A percentile compares a stretch with the other conserved stretches of the same genome.
Conservation (phyloP, 2,797 vertebrate genomes). For the Champsocephalus gunnari region DNA sequence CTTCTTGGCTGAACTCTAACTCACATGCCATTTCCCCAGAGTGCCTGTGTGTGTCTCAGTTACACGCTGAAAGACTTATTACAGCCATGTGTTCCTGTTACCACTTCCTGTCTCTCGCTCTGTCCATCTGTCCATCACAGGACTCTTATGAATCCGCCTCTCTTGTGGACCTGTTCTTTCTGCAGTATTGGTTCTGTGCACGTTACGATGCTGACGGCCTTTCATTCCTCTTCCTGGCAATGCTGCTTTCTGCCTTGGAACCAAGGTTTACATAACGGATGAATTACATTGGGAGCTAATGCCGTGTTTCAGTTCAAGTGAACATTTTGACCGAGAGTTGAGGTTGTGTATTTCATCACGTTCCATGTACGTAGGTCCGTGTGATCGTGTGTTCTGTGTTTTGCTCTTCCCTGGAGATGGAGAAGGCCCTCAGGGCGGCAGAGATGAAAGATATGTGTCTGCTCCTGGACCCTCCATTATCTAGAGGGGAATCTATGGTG, state of each 20-base stretch:
- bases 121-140: conserved; percentile 30
- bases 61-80: conserved; percentile 62
- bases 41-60: conserved; percentile 29
- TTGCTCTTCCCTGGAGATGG: neutral
- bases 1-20: neutral
- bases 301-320: neutral
- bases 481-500: neutral
- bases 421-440: neutral
- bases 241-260: conserved; percentile 14
- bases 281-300: neutral
- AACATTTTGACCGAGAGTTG: neutral
- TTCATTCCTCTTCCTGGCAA: neutral
- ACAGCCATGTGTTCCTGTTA: conserved; percentile 50
- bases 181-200: neutral
- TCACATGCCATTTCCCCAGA: conserved; percentile 28
- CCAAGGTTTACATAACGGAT: conserved; percentile 42
- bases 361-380: neutral
- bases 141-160: neutral
- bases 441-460: conserved; percentile 3
- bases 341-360: conserved; percentile 6
- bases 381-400: neutral
- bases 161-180: neutral
- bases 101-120: conserved; percentile 4
- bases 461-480: conserved; percentile 16
- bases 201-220: neutral